phyloP scores from a whole-genome alignment of 2,113 vertebrate genomes.

The Odontesthes bonariensis region DNA sequence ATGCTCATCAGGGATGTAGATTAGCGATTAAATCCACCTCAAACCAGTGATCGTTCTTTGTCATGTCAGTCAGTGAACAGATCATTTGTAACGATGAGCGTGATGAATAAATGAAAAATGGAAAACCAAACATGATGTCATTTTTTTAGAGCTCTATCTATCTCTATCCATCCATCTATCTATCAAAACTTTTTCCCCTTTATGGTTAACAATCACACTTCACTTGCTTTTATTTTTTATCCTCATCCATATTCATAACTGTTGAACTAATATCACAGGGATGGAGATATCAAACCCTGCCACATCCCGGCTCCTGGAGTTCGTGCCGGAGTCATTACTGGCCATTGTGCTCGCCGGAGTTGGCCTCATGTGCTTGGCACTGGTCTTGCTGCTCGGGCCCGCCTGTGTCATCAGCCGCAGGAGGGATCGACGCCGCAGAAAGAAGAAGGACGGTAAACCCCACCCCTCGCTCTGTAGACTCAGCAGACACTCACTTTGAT shows the following conservation, averaged over 20 bases:
- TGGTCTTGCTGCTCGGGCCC: conserved; percentile 86
- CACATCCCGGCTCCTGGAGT: conserved; percentile 85
- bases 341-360: conserved; percentile 88
- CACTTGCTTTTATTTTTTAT: neutral
- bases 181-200: too few species aligned
- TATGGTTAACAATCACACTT: neutral
- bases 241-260: neutral
- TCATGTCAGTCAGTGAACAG: neutral
- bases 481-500: conserved; percentile 65
- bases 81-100: neutral
- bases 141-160: too few species aligned
- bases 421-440: conserved; percentile 64
- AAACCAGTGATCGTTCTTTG: neutral
- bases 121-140: neutral
- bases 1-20: conserved; percentile 6
- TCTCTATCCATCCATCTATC: too few species aligned
- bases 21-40: conserved; percentile 12
- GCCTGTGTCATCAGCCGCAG: conserved; percentile 88
- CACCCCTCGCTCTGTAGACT: conserved; percentile 27
- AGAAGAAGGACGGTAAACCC: conserved; percentile 73
- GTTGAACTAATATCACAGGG: conserved; percentile 75
- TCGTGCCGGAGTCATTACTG: conserved; percentile 86
- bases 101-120: too few species aligned
- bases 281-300: conserved; percentile 84
- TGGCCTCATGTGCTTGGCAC: conserved; percentile 88